phyloP scores from a whole-genome alignment of 2,113 vertebrate species.

The Phodopus roborovskii region DNA sequence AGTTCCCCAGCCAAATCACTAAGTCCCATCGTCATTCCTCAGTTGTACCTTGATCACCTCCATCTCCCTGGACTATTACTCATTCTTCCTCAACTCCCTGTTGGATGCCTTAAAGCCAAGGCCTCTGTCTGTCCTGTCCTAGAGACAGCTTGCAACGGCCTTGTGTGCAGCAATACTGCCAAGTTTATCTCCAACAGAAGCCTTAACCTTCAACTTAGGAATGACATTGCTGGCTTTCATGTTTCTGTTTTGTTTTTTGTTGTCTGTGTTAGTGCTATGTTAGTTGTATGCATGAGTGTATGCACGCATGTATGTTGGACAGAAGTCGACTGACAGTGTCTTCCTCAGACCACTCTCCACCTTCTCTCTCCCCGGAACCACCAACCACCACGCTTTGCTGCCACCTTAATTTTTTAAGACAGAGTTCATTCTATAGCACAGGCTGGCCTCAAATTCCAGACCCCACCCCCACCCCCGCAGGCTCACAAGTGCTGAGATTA shows the following conservation, averaged over 20 bases:
- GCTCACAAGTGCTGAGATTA: not conserved
- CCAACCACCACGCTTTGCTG: not conserved
- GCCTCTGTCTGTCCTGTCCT: not conserved
- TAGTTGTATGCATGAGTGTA: not conserved
- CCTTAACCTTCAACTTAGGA: not conserved
- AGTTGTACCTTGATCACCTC: not conserved
- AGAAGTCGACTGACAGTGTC: not conserved
- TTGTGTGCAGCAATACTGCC: not conserved
- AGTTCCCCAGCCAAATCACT: not conserved
- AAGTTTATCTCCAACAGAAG: not conserved
- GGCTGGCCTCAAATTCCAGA: not conserved
- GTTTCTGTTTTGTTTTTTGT: not conserved
- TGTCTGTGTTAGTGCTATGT: not conserved
- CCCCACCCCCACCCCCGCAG: no score
- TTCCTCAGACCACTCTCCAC: not conserved
- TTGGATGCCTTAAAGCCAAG: not conserved
- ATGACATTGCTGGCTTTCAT: not conserved
- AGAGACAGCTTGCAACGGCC: no score
- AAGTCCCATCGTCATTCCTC: fast-evolving
- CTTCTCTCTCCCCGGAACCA: no score
- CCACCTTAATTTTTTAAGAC: not conserved
- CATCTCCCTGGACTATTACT: not conserved
- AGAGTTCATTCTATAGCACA: not conserved
- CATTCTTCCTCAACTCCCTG: not conserved
- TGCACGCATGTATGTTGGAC: fast-evolving